Conservation (phyloP, 2,888 invertebrate species). For the Coelogynopora nodosa region DNA sequence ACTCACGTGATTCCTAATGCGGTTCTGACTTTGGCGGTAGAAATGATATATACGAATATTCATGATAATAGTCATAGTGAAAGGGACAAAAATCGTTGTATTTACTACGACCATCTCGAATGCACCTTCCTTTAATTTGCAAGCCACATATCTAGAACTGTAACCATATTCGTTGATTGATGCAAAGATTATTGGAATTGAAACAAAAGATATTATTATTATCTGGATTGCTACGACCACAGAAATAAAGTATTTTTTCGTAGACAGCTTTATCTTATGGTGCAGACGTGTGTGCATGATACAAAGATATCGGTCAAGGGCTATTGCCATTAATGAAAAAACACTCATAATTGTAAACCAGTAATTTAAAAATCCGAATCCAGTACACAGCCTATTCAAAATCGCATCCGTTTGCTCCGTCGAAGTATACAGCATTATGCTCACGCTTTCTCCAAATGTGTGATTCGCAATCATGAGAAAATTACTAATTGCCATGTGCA, state of each 20-base stretch:
- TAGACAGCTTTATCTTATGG: neutral
- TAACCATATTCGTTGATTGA: neutral
- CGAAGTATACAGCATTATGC: too few species aligned
- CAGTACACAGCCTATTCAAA: too few species aligned
- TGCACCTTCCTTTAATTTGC: neutral
- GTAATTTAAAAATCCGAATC: neutral
- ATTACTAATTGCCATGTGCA: too few species aligned
- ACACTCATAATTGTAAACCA: neutral
- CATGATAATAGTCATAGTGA: neutral
- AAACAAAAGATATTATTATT: neutral
- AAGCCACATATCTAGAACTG: neutral
- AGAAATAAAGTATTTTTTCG: neutral
- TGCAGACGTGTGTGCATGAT: neutral
- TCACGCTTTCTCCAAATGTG: too few species aligned
- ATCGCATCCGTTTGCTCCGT: too few species aligned
- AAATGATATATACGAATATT: neutral
- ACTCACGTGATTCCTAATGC: neutral
- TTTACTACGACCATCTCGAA: neutral
- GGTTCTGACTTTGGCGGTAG: neutral
- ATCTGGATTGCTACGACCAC: neutral
- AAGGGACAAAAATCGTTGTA: neutral
- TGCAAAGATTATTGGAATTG: neutral
- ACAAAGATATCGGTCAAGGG: neutral
- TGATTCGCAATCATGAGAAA: too few species aligned
- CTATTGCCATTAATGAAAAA: neutral